phyloP scores from a whole-genome alignment of 1,140 invertebrate genomes.

The Glomeris maerens region DNA sequence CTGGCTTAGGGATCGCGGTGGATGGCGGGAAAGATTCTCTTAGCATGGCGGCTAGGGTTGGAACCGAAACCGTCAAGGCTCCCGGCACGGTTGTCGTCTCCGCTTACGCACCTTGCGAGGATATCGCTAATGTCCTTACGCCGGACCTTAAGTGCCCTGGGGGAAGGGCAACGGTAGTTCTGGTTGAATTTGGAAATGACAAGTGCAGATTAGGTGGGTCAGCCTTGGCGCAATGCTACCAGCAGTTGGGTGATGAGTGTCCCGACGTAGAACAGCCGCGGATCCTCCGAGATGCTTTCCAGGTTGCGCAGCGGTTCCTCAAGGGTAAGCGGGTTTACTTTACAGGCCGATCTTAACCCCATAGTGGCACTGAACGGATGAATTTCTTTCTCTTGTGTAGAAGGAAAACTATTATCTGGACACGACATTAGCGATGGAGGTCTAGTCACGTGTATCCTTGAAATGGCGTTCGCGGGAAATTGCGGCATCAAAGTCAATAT shows the following conservation, averaged over 20 bases:
- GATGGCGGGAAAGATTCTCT: constrained; percentile 97
- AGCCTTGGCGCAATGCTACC: constrained; percentile 77
- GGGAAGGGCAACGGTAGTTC: constrained; percentile 18
- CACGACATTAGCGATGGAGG: constrained; percentile 97
- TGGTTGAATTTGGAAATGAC: constrained; percentile 2
- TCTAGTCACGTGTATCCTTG: constrained; percentile 69
- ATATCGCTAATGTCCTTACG: constrained; percentile 61
- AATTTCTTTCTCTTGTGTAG: constrained; percentile 35
- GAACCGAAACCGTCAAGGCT: constrained; percentile 57
- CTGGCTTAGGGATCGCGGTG: constrained; percentile 72
- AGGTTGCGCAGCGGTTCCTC: constrained; percentile 65
- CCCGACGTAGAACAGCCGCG: constrained; percentile 63
- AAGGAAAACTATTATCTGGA: constrained; percentile 60
- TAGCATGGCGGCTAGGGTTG: constrained; percentile 86
- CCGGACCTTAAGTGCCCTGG: constrained; percentile 70
- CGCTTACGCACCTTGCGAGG: constrained; percentile 82
- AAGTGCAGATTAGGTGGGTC: constrained; percentile 69
- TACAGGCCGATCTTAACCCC: too few relatives aligned
- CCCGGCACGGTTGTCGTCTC: constrained; percentile 87
- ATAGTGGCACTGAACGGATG: too few relatives aligned
- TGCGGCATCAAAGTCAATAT: constrained; percentile 56
- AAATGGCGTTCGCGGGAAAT: constrained; percentile 90
- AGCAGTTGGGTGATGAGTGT: constrained; percentile 61
- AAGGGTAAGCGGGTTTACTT: constrained; percentile 42
- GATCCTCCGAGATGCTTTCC: constrained; percentile 57